A percentile compares a stretch with the other conserved stretches of the same genome.
phyloP scores from a whole-genome alignment of 2,113 vertebrate genomes.

The Isichthys henryi region DNA sequence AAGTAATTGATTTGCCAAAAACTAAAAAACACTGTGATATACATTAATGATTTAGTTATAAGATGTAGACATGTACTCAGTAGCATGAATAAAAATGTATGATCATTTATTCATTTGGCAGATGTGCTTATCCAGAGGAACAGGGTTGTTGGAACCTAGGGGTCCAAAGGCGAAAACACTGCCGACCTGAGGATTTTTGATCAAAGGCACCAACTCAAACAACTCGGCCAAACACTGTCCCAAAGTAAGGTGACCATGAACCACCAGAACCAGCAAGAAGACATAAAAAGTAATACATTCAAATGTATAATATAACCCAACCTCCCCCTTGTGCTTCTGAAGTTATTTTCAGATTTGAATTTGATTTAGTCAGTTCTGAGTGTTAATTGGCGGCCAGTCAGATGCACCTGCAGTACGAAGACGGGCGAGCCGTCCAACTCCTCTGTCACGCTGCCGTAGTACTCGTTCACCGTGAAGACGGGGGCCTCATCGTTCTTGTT shows the following conservation, averaged over 20 bases:
- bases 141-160: no score
- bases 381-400: background rate
- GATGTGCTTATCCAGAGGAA: background rate
- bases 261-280: background rate
- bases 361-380: background rate
- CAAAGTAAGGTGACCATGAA: background rate
- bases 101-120: background rate
- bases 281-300: background rate
- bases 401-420: conserved; percentile 75
- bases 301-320: background rate
- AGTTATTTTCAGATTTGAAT: background rate
- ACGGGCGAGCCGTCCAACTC: conserved; percentile 73
- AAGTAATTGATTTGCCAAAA: background rate
- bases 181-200: background rate
- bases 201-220: background rate
- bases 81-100: background rate
- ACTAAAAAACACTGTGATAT: background rate
- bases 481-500: conserved; percentile 86
- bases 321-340: background rate
- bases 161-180: background rate
- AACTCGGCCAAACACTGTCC: background rate
- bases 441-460: conserved; percentile 78
- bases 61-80: background rate
- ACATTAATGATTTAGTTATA: background rate
- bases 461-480: conserved; percentile 74